Percentiles rank a stretch among this genome's conserved stretches.
Evolutionary conservation across 2,113 vertebrate genomes (phyloP).

Genomic region (Neolamprologus sp.): DNA sequence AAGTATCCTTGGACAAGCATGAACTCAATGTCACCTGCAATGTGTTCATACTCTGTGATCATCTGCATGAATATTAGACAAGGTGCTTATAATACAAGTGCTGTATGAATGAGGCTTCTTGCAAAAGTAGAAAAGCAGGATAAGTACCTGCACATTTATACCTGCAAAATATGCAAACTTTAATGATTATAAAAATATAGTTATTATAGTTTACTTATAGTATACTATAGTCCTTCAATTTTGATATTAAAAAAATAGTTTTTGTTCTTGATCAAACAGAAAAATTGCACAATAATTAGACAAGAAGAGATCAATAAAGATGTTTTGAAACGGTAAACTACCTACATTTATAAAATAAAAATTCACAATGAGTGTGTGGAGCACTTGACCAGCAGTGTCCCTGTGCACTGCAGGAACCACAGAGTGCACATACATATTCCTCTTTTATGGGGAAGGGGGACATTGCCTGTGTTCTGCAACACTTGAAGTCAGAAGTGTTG

Average conservation of each 20-base stretch:
- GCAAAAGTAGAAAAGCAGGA: background rate
- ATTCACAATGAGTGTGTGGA: background rate
- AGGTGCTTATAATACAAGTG: background rate
- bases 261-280: background rate
- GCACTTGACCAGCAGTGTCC: background rate
- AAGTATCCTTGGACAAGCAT: background rate
- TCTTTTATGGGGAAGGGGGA: background rate
- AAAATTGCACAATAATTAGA: background rate
- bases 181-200: background rate
- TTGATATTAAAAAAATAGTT: background rate
- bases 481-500: background rate
- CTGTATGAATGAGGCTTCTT: background rate
- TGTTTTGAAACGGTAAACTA: background rate
- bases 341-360: background rate
- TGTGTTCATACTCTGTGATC: background rate
- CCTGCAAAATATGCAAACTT: background rate
- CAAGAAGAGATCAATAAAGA: background rate
- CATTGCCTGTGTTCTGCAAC: background rate
- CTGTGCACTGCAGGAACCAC: background rate
- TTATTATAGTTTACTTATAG: background rate
- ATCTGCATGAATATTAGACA: background rate
- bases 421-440: background rate
- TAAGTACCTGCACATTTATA: background rate
- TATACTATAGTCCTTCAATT: background rate
- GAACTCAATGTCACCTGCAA: background rate